Base-by-base conservation (phyloP, 2,113 vertebrate genomes). In the Gorsachius goisagi region DNA sequence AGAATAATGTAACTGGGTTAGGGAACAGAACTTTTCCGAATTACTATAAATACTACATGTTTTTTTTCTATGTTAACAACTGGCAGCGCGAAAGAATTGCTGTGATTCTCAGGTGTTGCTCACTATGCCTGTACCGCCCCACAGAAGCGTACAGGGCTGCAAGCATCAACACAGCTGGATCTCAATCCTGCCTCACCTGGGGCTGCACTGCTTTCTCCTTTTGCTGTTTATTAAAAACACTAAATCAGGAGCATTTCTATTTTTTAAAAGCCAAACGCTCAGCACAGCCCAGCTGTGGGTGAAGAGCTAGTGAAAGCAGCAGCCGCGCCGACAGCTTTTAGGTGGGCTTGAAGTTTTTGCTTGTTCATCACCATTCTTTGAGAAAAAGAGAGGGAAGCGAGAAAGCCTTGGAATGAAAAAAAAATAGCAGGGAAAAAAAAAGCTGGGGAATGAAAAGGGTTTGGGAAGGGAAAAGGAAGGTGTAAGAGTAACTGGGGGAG, bases 141-240 rank as follows among this genome's bases (percentile, higher is more conserved):
- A 89, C 94, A 88, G 60, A 93, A 96, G 92, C 94, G 96, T 95
- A 88, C 53, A 76, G 63, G 91, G 84, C 68, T 82, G 88, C 94
- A 83, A 76, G 92, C 95, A 93, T 95, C 97, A 96, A 94, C 95
- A 95, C 96, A 97, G 97, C 96, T 98, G 97, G 91, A 89, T 83
- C 92, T 93, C 93, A 91, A 81, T 94, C 83, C 85, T 56, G 72
- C 91, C 95, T 98, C 97, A 96, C 96, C 97, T 96, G 96, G 3
- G 58, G 83, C 90, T 95, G 88, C 78, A 12, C 96, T 90, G 91
- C 91, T 95, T 97, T 97, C 9, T 20, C 96, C 92, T 97, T 96
- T 72, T 44, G 50, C 96, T 97, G 88, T 97, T 98, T 98, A 98
- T 98, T 98, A 98, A 98, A 98, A 98, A 92, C 96, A 97, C 96